Base-by-base conservation (phyloP, 1,140 invertebrate species). In the Meloidogyne hapla region DNA sequence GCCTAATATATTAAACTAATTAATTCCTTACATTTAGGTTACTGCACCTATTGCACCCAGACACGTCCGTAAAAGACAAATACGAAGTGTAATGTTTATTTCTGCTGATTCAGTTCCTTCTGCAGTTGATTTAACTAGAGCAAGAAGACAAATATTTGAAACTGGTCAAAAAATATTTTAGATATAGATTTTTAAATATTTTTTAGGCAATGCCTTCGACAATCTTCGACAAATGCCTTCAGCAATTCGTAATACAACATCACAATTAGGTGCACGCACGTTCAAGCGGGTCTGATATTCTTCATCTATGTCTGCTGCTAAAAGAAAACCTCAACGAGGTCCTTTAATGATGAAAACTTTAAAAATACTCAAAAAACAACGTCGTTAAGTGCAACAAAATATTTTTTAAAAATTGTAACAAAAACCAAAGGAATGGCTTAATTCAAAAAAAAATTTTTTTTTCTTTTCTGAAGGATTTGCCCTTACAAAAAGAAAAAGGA, bases 331-430 rank as follows among this genome's bases (percentile, higher is more conserved):
- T 12, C 70, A 73, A 21, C 10, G 70, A 13, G 70, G 70, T 23
- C 70, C 70, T 62, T 64, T 73, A 40, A 73, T 73, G 70, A 21
- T 73, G 56, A 73, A 73, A 33, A 73, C 70, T 23, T 40, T 73
- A 21, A 61, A 64, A 33, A 73, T 73, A 56, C 70, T 73, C 13
- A 73, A 73, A 73, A 73, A 33, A 71, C 74, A 62, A 18, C 18
- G 48, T 5, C 48, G 48, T 8, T 56, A 56, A 56, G 8, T 48
- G 12, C 3, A 33, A 33, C 33, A 33, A 33, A 33, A 33, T 33
- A 6, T 6, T 33, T 33, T 33, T 0, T 33, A 4, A 6, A 33
- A 33, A 33, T 33, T 33, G 9, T 8, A 33, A 33, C 33, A 33
- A 13, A 56, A 56, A 21, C n/a, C 3, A 1, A n/a, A 56, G 18